Evolutionary conservation across 2,888 invertebrate genomes (phyloP), one percentile per base, ranked within the genome.

Genomic region (Eurois occulta): DNA sequence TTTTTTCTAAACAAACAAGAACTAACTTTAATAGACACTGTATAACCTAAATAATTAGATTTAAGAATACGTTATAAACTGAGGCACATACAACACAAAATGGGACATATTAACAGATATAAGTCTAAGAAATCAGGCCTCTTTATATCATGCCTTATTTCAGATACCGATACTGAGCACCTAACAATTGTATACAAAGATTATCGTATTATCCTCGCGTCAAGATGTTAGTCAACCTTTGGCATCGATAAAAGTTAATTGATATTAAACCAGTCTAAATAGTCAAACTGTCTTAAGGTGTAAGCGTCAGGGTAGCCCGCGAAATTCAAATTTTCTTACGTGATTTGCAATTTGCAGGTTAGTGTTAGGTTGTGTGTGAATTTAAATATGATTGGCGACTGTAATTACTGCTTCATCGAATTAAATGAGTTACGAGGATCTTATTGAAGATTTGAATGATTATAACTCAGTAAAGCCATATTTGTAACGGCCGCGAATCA

Each of bases 201-300:
- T 68, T 74, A 75, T 75, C 62, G 58, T 67, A 66, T 67, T 72
- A 58, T 67, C 60, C 64, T 72, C 74, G 58, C 58, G 73, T 84
- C 73, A 68, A 79, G 85, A 84, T 88, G 84, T 89, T 87, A 89
- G 84, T 89, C 85, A 88, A 89, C 82, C 89, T 89, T 89, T 89
- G 89, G 89, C 83, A 89, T 88, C 85, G 85, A 84, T 81, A 81
- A 70, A 81, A 85, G 65, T 87, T 83, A 83, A 77, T 82, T 80
- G 48, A 75, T 80, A 75, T 75, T 76, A 67, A 80, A 83, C 78
- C 81, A 81, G 78, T 82, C 80, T 82, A 87, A 74, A 75, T 73
- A 78, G 6, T 62, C 55, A 73, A 68, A 66, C 60, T 75, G 72
- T 82, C 48, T 68, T 24, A n/a, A n/a, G n/a, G 11, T 55, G 24